Percentiles rank a stretch among this genome's conserved stretches.
These are phyloP conservation scores for Jaculus jaculus DNA, from an alignment of 2,113 vertebrate species.

Conservation along the genomic window DNA sequence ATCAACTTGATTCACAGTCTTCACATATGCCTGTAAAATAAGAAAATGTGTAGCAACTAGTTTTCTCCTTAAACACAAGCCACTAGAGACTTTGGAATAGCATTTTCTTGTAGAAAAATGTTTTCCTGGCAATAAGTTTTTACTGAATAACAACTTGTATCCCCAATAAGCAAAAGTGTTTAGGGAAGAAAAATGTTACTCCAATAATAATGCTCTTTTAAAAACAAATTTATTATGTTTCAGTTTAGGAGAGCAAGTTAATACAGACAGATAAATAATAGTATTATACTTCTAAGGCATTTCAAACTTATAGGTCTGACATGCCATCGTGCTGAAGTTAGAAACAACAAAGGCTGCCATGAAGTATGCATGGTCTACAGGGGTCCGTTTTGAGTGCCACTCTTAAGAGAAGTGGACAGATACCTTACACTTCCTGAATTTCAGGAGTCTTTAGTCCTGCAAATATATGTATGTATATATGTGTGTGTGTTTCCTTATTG, in stretches of 20 bases:
- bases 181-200: constrained; percentile 1
- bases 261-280: no score
- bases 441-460: background rate
- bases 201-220: no score
- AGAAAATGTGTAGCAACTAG: background rate
- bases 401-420: constrained; percentile 15
- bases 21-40: background rate
- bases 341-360: no score
- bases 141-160: constrained; percentile 54
- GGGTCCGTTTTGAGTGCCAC: background rate
- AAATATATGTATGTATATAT: no score
- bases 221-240: no score
- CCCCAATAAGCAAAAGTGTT: constrained; percentile 21
- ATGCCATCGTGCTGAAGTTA: no score
- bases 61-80: constrained; percentile 35
- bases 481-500: no score
- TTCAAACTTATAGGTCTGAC: no score
- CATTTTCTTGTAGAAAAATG: no score
- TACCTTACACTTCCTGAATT: background rate
- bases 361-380: background rate
- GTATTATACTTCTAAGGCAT: no score
- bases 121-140: constrained; percentile 42
- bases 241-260: no score
- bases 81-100: constrained; percentile 5
- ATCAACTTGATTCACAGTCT: background rate